Evolutionary conservation across 2,888 invertebrate genomes (phyloP).

Genomic region (Lordiphosa andalusiaca): DNA sequence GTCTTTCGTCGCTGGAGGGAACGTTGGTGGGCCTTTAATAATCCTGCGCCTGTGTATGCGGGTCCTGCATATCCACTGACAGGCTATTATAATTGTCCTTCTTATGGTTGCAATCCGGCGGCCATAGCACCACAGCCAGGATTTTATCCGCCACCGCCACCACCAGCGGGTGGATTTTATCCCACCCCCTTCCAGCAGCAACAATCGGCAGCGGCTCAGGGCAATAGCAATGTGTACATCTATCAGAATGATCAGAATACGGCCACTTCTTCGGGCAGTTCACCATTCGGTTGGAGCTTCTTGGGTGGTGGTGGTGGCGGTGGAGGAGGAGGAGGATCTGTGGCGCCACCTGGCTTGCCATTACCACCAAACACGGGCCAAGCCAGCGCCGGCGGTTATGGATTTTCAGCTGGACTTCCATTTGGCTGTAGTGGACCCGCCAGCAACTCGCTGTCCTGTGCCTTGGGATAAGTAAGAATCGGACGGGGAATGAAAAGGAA

Average conservation of each 20-base stretch:
- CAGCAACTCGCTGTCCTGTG: constrained; percentile 3
- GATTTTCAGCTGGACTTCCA: constrained; percentile 24
- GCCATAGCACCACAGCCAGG: constrained; percentile 44
- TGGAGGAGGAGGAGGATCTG: constrained; percentile 16
- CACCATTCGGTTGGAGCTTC: constrained; percentile 41
- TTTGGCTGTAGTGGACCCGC: constrained; percentile 7
- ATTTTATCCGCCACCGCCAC: constrained; percentile 35
- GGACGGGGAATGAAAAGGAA: constrained; percentile 26
- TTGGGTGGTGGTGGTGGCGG: constrained; percentile 29
- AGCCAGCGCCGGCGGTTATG: constrained; percentile 46
- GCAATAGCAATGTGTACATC: constrained; percentile 64
- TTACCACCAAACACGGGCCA: constrained; percentile 23
- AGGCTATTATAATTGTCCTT: constrained; percentile 56
- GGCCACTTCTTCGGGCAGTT: constrained; percentile 23
- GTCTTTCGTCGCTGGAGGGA: constrained; percentile 70
- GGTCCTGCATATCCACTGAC: constrained; percentile 58
- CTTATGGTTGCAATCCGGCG: constrained; percentile 58
- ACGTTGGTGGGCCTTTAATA: constrained; percentile 60
- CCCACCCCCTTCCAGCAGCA: constrained; percentile 39
- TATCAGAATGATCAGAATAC: constrained; percentile 63
- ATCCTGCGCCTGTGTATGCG: constrained; percentile 53
- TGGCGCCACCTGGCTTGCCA: constrained; percentile 22
- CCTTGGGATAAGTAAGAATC: constrained; percentile 13
- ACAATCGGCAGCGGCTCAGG: constrained; percentile 44
- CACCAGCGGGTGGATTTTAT: constrained; percentile 40